Evolutionary conservation across 2,888 invertebrate species (phyloP), one percentile per base, ranked within the genome.

Genomic region (Orthosia gracilis): DNA sequence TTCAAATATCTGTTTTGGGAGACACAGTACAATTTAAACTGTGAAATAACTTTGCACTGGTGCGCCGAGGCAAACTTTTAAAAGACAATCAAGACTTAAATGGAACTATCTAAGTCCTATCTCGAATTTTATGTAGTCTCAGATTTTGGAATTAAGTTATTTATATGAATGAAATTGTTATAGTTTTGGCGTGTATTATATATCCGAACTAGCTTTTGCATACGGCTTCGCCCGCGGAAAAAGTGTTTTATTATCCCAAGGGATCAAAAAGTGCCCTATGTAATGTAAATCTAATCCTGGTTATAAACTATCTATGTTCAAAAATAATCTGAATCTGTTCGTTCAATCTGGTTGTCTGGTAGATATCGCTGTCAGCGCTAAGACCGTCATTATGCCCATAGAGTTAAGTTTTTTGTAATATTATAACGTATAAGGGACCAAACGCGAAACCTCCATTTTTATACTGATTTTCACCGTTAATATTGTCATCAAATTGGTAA

Each of bases 41-140:
- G 59, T n/a, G 62, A 67, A 57, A 79, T 73, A 55, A 79, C 58
- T 78, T 69, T 65, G 23, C n/a, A 52, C 31, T 18, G 54, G 31
- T 26, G 49, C 50, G 23, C 50, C 21, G 57, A 11, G 31, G 21
- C 21, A 55, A 83, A 81, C 69, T 83, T 79, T 83, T 68, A 72
- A 71, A 72, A 82, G 83, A 80, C 78, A 78, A 82, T 82, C 69
- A 69, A 63, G 74, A 69, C 63, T 83, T 59, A 47, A 83, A 83
- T 59, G 23, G 63, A 73, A 79, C 80, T 79, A 73, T 79, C 59
- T 57, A 67, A 73, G 66, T 69, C 52, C 58, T 73, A 59, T 59
- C 58, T 58, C 15, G 15, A 59, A 21, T 49, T 65, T 75, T 64
- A 5, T n/a, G 15, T 31, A 47, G 55, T 55, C 49, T 66, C 40